These are phyloP conservation scores for Cybosia mesomella DNA, from an alignment of 2,888 invertebrate species.

Conservation along the genomic window DNA sequence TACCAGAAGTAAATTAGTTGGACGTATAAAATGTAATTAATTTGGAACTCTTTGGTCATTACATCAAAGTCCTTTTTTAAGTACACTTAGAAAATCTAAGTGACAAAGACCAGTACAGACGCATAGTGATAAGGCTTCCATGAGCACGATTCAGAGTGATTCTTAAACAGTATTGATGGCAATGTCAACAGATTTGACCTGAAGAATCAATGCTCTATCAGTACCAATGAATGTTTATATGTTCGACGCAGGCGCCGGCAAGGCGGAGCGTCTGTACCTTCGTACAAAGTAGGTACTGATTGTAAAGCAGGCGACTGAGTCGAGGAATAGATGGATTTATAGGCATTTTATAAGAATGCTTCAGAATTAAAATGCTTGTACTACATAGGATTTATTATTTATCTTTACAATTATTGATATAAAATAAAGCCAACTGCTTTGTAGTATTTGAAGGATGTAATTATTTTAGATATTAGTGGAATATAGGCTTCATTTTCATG, in stretches of 20 bases:
- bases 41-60: not conserved
- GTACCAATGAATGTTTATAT: conserved; percentile 66
- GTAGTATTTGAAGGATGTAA: too few species aligned
- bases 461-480: too few species aligned
- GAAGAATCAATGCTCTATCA: conserved; percentile 80
- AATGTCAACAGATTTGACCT: conserved; percentile 82
- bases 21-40: not conserved
- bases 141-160: conserved; percentile 56
- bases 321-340: not conserved
- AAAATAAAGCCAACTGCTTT: too few species aligned
- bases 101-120: not conserved
- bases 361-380: conserved; percentile 13
- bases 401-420: too few species aligned
- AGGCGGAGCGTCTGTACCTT: conserved; percentile 27
- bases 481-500: too few species aligned
- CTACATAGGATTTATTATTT: too few species aligned
- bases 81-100: not conserved
- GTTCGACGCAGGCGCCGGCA: conserved; percentile 52
- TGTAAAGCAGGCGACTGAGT: conserved; percentile 7
- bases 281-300: conserved; percentile 35
- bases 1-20: not conserved
- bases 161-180: conserved; percentile 78
- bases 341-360: conserved; percentile 9
- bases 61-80: not conserved
- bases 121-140: conserved; percentile 45